A percentile compares a stretch with the other conserved stretches of the same genome.
Evolutionary conservation across 2,797 vertebrate genomes (phyloP).

Genomic region (Centropyge bicolor): DNA sequence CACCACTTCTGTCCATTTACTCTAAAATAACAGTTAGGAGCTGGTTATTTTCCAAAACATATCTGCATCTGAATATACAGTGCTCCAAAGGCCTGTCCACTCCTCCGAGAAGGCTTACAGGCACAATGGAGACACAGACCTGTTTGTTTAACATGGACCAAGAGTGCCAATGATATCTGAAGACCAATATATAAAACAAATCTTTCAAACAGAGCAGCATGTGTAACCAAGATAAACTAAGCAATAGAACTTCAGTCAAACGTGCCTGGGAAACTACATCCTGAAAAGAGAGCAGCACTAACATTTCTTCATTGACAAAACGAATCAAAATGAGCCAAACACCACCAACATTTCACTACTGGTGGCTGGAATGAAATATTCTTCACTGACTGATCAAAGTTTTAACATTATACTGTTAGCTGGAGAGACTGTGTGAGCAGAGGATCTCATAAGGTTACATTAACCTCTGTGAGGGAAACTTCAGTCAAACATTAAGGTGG

Average conservation of each 20-base stretch:
- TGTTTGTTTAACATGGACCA: not conserved
- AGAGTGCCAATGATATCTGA: not conserved
- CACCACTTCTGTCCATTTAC: slow-evolving; percentile 96
- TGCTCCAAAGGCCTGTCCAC: not conserved
- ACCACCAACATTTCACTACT: not conserved
- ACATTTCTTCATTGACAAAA: not conserved
- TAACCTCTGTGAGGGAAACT: not conserved
- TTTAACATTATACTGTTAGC: not conserved
- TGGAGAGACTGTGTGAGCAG: not conserved
- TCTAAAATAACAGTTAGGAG: slow-evolving; percentile 79
- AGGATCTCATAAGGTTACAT: not conserved
- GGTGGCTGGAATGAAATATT: not conserved
- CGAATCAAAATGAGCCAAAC: not conserved
- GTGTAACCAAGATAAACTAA: not conserved
- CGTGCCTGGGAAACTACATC: not conserved
- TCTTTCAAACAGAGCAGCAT: not conserved
- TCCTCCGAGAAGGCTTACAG: not conserved
- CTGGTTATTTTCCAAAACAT: not conserved
- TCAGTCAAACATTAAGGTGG: not conserved
- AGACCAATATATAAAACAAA: not conserved
- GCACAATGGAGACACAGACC: not conserved
- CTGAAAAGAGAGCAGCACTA: not conserved
- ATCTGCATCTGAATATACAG: not conserved
- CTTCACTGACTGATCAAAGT: not conserved
- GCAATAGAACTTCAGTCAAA: not conserved